A percentile compares a stretch with the other conserved stretches of the same genome.
These are phyloP conservation scores for Solenopsis fugax DNA, from an alignment of 1,140 invertebrate genomes.

Conservation along the genomic window DNA sequence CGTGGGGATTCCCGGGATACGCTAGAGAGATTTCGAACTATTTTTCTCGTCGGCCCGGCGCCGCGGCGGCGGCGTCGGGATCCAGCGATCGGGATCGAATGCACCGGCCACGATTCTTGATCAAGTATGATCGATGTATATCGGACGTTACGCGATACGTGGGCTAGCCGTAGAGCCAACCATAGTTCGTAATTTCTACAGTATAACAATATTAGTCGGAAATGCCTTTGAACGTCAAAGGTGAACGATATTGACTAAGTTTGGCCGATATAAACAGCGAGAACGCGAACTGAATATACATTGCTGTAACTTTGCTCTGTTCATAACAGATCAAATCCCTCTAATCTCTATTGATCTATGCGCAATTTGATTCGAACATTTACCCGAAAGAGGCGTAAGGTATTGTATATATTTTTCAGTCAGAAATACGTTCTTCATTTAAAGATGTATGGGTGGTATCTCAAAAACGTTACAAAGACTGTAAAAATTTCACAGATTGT, in stretches of 20 bases:
- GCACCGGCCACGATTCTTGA: background rate
- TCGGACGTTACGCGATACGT: background rate
- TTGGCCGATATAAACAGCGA: slow-evolving; percentile 5
- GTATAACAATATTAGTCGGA: background rate
- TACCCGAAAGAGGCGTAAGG: too few species aligned
- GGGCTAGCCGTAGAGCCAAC: background rate
- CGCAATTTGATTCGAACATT: background rate
- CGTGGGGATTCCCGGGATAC: slow-evolving; percentile 24
- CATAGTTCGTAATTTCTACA: slow-evolving; percentile 17
- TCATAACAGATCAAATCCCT: background rate
- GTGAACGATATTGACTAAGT: slow-evolving; percentile 12
- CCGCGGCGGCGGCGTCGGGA: background rate
- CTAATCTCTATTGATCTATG: background rate
- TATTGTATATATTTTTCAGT: too few species aligned
- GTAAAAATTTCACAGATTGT: too few species aligned
- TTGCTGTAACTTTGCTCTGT: background rate
- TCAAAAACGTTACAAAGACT: too few species aligned
- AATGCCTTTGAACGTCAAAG: background rate
- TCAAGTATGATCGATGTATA: slow-evolving; percentile 5
- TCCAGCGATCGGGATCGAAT: background rate
- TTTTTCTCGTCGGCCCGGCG: slow-evolving; percentile 35
- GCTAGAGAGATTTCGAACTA: background rate
- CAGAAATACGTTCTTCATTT: too few species aligned
- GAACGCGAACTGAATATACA: background rate
- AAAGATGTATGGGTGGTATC: too few species aligned